These are phyloP conservation scores for Alca torda DNA, from an alignment of 2,797 vertebrate species.

Conservation along the genomic window DNA sequence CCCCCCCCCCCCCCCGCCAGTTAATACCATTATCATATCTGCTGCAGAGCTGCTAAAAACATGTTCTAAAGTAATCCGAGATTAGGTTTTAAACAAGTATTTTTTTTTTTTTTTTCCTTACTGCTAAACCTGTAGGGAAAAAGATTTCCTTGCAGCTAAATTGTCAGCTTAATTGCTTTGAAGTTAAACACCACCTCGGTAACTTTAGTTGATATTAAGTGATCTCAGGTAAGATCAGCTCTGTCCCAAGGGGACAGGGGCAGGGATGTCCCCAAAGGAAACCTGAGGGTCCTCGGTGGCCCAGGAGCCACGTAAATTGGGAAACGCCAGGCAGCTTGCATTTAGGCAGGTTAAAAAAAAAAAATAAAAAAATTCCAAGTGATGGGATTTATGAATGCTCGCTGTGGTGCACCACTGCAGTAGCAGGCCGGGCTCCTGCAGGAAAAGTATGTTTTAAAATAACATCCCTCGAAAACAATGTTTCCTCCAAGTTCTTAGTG, in stretches of 20 bases:
- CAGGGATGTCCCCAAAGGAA: not conserved
- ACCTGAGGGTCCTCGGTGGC: not conserved
- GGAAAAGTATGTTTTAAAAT: constrained; percentile 21
- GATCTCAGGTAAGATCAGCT: fast-evolving
- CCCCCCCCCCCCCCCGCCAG: no score
- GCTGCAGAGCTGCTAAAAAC: not conserved
- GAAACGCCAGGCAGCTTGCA: fast-evolving
- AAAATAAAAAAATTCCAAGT: not conserved
- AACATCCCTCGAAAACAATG: not conserved
- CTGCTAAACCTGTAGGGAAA: not conserved
- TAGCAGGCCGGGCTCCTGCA: not conserved
- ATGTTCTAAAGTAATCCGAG: not conserved
- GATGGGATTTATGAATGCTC: not conserved
- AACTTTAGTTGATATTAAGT: fast-evolving
- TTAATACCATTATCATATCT: fast-evolving
- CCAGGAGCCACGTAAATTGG: no score
- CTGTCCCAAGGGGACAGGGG: not conserved
- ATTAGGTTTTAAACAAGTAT: not conserved
- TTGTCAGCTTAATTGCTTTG: not conserved
- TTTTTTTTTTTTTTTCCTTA: not conserved
- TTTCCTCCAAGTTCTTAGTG: not conserved
- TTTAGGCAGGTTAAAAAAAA: not conserved
- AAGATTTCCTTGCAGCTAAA: not conserved
- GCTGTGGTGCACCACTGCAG: not conserved
- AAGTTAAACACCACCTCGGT: not conserved